Base-by-base conservation (phyloP, 2,797 vertebrate genomes). In the Kryptolebias ocellatus region DNA sequence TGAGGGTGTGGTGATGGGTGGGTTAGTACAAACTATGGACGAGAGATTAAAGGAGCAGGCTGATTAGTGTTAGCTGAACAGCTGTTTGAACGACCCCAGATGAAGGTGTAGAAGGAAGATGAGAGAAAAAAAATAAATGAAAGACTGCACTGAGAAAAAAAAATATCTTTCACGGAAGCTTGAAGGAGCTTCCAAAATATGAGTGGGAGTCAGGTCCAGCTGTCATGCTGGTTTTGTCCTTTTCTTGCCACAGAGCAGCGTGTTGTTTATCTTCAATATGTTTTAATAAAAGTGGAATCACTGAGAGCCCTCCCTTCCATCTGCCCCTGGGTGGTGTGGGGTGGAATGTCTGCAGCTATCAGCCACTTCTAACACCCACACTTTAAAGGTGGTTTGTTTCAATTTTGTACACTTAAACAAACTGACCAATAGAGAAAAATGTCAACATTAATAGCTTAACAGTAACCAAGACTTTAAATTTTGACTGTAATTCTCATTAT, bases 211-310 rank as follows among this genome's bases (percentile, higher is more conserved):
- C 54, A 64, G 64, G 81, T 79, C 67, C 39, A 58, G 67, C 60
- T 29, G 78, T 87, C 87, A 86, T 70, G 84, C 78, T 79, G 79
- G 87, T 87, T 90, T 88, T 74, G 76, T 80, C 66, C 46, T 79
- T 69, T 76, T 77, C 39, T 74, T 64, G 45, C 70, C 69, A 73
- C 60, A 71, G 76, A 65, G 53, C 64, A 64, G 70, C 77, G 69
- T 85, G 72, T 85, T 92, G 79, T 91, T 91, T 89, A 89, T 86
- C 84, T 88, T 90, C 86, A 90, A 81, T 90, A 87, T 91, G 68
- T 90, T 94, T 94, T 93, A 93, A 93, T 94, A 94, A 94, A 94
- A 94, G 89, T 82, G 90, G 91, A 89, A 92, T 95, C 94, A 94
- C 87, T 63, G 64, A 59, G 68, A 75, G 27, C 76, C 78, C 72